Percentiles rank a stretch among this genome's conserved stretches.
Conservation (phyloP, 1,140 invertebrate genomes). For the Phortica variegata region DNA sequence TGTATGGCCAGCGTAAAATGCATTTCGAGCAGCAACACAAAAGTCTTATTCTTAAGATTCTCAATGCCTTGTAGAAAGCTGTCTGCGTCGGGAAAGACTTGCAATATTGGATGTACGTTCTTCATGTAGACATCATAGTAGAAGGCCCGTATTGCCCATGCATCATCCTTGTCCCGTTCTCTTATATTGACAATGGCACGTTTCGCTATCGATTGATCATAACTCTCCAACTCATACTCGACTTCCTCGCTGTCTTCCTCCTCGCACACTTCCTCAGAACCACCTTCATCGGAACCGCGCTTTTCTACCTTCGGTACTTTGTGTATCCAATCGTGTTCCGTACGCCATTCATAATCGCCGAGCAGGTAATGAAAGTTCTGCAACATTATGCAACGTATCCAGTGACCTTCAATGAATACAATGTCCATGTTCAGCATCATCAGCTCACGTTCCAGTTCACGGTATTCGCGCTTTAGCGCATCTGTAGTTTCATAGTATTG, state of each 20-base stretch:
- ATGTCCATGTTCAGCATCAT: slow-evolving; percentile 52
- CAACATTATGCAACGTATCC: slow-evolving; percentile 48
- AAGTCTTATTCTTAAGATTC: slow-evolving; percentile 44
- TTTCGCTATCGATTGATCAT: slow-evolving; percentile 42
- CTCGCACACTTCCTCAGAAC: slow-evolving; percentile 8
- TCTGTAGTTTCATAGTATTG: slow-evolving; percentile 47
- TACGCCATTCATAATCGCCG: slow-evolving; percentile 47
- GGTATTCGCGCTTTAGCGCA: slow-evolving; percentile 30
- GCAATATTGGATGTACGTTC: slow-evolving; percentile 39
- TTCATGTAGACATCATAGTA: slow-evolving; percentile 45
- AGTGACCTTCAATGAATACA: slow-evolving; percentile 48
- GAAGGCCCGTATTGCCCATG: slow-evolving; percentile 48
- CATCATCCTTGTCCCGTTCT: slow-evolving; percentile 45
- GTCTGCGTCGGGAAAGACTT: slow-evolving; percentile 41
- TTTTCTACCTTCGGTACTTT: slow-evolving; percentile 12
- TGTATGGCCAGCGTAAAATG: slow-evolving; percentile 44
- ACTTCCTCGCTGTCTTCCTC: slow-evolving; percentile 9
- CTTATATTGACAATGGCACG: slow-evolving; percentile 43
- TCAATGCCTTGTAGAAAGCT: slow-evolving; percentile 38
- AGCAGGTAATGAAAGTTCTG: slow-evolving; percentile 53
- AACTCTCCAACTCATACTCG: slow-evolving; percentile 27
- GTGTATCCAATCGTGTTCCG: slow-evolving; percentile 51
- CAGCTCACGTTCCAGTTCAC: slow-evolving; percentile 37
- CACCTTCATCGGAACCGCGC: background rate
- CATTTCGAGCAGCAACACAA: slow-evolving; percentile 46